phyloP scores from a whole-genome alignment of 2,113 vertebrate species.

The Chiloscyllium plagiosum region DNA sequence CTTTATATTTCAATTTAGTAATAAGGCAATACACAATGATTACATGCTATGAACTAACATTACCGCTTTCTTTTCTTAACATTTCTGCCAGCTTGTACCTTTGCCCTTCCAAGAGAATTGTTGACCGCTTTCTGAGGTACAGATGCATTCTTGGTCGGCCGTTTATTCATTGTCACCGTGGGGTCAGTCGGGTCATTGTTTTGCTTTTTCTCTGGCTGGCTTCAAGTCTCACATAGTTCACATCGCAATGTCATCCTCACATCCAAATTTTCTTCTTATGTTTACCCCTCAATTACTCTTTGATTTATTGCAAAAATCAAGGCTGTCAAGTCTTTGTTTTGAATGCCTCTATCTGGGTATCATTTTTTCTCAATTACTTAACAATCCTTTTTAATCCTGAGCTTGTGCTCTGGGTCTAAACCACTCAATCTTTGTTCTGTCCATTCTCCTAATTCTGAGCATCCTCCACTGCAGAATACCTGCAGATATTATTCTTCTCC shows the following conservation, averaged over 20 bases:
- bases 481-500: background rate
- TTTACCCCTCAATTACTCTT: background rate
- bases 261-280: background rate
- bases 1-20: conserved; percentile 28
- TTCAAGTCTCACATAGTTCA: background rate
- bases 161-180: background rate
- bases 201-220: background rate
- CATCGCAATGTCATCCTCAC: background rate
- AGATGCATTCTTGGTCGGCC: background rate
- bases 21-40: background rate
- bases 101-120: background rate
- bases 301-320: background rate
- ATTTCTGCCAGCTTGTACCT: background rate
- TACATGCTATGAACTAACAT: background rate
- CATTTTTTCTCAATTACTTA: no score
- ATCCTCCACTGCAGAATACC: background rate
- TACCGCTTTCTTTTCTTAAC: background rate
- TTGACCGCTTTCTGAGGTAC: background rate
- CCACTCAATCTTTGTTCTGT: background rate
- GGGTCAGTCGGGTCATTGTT: background rate
- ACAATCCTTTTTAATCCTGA: no score
- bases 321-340: no score
- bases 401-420: background rate
- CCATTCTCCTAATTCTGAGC: background rate
- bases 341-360: no score